phyloP scores from a whole-genome alignment of 1,140 invertebrate genomes.

The Onthophagus taurus region DNA sequence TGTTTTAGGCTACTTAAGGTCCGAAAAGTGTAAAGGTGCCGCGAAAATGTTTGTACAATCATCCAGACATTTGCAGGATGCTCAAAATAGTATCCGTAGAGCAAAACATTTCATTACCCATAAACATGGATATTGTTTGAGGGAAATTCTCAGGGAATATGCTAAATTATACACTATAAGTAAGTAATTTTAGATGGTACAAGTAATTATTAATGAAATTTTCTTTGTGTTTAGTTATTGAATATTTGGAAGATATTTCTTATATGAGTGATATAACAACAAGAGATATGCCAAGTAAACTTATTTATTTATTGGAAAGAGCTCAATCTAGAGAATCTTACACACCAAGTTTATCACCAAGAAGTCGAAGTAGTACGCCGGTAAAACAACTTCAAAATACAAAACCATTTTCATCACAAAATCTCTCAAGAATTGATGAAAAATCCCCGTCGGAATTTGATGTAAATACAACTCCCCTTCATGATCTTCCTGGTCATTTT shows the following conservation, averaged over 20 bases:
- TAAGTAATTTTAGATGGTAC: not conserved
- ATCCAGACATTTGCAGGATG: not conserved
- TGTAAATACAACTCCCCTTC: constrained; percentile 7
- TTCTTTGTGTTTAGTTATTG: constrained; percentile 7
- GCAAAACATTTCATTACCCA: constrained; percentile 4
- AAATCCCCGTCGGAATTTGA: not conserved
- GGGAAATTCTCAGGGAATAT: constrained; percentile 5
- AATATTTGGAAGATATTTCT: constrained; percentile 10
- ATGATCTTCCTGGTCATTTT: constrained; percentile 5
- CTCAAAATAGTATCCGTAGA: not conserved
- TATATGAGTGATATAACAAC: constrained; percentile 7
- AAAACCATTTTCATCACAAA: not conserved
- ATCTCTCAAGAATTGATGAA: constrained; percentile 9
- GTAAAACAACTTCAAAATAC: constrained; percentile 1
- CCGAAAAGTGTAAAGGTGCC: constrained; percentile 4
- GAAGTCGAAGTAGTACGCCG: constrained; percentile 9
- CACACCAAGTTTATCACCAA: not conserved
- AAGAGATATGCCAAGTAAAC: constrained; percentile 7
- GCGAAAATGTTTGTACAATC: constrained; percentile 1
- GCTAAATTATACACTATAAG: constrained; percentile 3
- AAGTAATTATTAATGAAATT: not conserved
- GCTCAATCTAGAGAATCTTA: not conserved
- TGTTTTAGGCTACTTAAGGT: constrained; percentile 5
- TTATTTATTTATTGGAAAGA: constrained; percentile 11
- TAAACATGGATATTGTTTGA: not conserved